Evolutionary conservation across 2,888 invertebrate species (phyloP), one percentile per base, ranked within the genome.

Genomic region (Congeria kusceri): DNA sequence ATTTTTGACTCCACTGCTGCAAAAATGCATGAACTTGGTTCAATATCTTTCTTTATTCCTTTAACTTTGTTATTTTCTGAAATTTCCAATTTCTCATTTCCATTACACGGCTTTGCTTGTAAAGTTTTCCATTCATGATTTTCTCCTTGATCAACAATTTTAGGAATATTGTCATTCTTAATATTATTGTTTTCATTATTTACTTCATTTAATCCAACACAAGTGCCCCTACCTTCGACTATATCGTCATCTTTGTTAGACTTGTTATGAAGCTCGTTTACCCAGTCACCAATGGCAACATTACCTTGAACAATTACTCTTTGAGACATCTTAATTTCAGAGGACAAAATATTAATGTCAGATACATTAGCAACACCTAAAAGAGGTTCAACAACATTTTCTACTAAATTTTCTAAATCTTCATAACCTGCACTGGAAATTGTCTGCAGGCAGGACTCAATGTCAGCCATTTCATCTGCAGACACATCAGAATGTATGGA

Each of bases 1-100:
- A 70, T 27, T 53, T 58, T 76, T 39, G 69, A 74, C 46, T 83
- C 74, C 29, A 83, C 80, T 27, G 64, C 69, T 59, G 83, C 71
- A 25, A 80, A 25, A 49, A 83, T 83, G 67, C 83, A 83, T 29
- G 83, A 83, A 73, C 83, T 83, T 32, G 83, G 83, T 27, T 77
- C 77, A 46, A 70, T 62, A 29, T 1, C 5, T 39, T 39, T 39
- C 5, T 3, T 39, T 5, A 39, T 39, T 3, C 15, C 39, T 15
- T 39, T 39, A 15, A 39, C 39, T 39, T 3, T 39, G 39, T 15
- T 39, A 15, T 13, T 39, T 39, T 39, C 39, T 1, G 5, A 13
- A 39, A 9, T 9, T 13, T 39, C 15, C 9, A 11, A 39, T 39
- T 39, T 39, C 39, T 39, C 39, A 39, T 39, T 39, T 15, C 39